Percentiles rank a stretch among this genome's conserved stretches.
phyloP scores from a whole-genome alignment of 2,113 vertebrate species.

The Rhinopomastus cyanomelas region DNA sequence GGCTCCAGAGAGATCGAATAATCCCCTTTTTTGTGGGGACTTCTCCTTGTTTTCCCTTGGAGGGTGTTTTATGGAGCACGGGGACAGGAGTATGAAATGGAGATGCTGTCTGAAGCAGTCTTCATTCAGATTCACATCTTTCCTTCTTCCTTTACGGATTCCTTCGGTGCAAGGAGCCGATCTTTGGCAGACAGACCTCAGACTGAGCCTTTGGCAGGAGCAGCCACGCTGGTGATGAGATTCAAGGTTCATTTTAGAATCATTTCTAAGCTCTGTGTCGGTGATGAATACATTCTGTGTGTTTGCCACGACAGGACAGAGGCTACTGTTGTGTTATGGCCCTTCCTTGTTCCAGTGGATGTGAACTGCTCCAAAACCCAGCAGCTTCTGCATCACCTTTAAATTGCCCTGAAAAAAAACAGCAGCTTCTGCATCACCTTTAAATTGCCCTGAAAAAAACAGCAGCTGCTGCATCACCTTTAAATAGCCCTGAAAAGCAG shows the following conservation, averaged over 20 bases:
- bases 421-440: too few relatives aligned
- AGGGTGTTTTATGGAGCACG: neutral
- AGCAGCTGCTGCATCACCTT: too few relatives aligned
- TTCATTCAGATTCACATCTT: neutral
- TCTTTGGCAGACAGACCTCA: neutral
- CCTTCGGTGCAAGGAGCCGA: neutral
- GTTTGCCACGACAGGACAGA: neutral
- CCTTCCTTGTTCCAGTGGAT: neutral
- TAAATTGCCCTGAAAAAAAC: too few relatives aligned
- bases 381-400: too few relatives aligned
- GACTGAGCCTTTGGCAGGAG: neutral
- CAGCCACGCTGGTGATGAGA: neutral
- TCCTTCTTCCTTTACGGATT: neutral
- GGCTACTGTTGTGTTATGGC: neutral
- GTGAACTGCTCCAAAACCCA: neutral
- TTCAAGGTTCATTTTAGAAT: neutral
- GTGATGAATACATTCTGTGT: neutral
- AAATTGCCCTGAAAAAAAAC: too few relatives aligned
- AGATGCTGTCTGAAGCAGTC: neutral
- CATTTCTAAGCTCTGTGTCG: neutral
- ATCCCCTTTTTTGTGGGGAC: neutral
- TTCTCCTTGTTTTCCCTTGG: conserved; percentile 12
- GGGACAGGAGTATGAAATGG: neutral
- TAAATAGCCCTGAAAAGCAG: too few relatives aligned
- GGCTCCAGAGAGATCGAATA: neutral